phyloP scores from a whole-genome alignment of 30 jellyfish, hydroid and myxozoan genomes.

The Aurelia sp. region DNA sequence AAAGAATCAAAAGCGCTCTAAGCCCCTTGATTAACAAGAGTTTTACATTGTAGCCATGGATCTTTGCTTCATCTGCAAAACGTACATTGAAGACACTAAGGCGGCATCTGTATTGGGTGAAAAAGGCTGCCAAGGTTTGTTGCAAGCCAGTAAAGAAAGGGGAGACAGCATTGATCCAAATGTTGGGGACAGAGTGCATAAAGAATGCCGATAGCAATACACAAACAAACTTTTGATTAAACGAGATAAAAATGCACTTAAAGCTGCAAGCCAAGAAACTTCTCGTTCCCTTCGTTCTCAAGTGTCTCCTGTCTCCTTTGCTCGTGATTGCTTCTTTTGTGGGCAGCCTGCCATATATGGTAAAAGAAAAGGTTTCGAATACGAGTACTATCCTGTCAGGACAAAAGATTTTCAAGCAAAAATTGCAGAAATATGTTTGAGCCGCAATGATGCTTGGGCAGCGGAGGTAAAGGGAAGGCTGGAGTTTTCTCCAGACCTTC shows the following conservation, averaged over 20 bases:
- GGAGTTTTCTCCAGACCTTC: conserved; percentile 46
- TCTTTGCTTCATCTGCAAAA: conserved; percentile 55
- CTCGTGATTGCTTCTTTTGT: not conserved
- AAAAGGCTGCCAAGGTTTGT: conserved; percentile 24
- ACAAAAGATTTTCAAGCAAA: conserved; percentile 40
- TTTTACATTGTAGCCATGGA: conserved; percentile 22
- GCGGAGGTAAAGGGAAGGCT: conserved; percentile 45
- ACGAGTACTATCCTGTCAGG: conserved; percentile 47
- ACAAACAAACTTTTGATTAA: conserved; percentile 18
- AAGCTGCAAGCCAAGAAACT: conserved; percentile 1
- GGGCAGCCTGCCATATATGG: conserved; percentile 54
- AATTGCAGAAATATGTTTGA: conserved; percentile 47
- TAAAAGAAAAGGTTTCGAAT: conserved; percentile 49
- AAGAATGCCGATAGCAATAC: conserved; percentile 4
- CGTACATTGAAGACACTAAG: conserved; percentile 11
- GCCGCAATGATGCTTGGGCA: conserved; percentile 73
- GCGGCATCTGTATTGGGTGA: conserved; percentile 46
- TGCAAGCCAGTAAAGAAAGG: conserved; percentile 39
- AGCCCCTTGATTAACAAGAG: not conserved
- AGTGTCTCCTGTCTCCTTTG: conserved; percentile 14
- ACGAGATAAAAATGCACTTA: conserved; percentile 15
- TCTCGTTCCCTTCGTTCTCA: conserved; percentile 1
- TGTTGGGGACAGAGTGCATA: conserved; percentile 24
- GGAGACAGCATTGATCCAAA: conserved; percentile 33
- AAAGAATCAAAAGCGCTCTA: too few species aligned